phyloP scores from a whole-genome alignment of 92 coral and sea anemone genomes.

The Chrysogorgia sp. region DNA sequence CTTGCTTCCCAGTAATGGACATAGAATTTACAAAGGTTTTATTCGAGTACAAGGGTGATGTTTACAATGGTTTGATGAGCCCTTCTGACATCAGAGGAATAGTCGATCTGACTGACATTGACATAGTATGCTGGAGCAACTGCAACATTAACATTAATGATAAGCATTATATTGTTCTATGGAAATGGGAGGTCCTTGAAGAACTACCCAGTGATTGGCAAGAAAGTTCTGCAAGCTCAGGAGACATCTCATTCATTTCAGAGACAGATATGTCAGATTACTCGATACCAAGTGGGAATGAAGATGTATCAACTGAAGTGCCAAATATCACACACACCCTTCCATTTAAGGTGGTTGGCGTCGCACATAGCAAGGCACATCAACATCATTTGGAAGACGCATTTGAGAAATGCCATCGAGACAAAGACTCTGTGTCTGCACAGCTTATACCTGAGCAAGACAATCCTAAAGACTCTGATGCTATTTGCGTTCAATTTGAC shows the following conservation, averaged over 20 bases:
- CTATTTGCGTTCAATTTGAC: constrained; percentile 44
- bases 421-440: constrained; percentile 1
- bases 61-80: constrained; percentile 27
- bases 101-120: not conserved
- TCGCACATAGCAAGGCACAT: constrained; percentile 41
- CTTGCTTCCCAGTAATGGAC: constrained; percentile 43
- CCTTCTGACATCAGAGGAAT: not conserved
- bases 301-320: constrained; percentile 7
- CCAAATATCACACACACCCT: constrained; percentile 44
- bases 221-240: constrained; percentile 18
- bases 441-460: constrained; percentile 47
- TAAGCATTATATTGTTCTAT: constrained; percentile 32
- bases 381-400: constrained; percentile 48
- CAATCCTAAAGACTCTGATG: constrained; percentile 49
- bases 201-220: constrained; percentile 21
- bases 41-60: constrained; percentile 12
- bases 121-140: constrained; percentile 42
- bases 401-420: not conserved
- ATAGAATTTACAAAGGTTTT: constrained; percentile 23
- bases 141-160: constrained; percentile 30
- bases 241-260: constrained; percentile 30
- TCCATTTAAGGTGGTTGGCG: constrained; percentile 63
- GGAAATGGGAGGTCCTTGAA: constrained; percentile 35
- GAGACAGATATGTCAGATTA: constrained; percentile 36
- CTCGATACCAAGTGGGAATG: not conserved